Evolutionary conservation across 2,888 invertebrate genomes (phyloP), one percentile per base, ranked within the genome.

Genomic region (Drosophila sordidula): DNA sequence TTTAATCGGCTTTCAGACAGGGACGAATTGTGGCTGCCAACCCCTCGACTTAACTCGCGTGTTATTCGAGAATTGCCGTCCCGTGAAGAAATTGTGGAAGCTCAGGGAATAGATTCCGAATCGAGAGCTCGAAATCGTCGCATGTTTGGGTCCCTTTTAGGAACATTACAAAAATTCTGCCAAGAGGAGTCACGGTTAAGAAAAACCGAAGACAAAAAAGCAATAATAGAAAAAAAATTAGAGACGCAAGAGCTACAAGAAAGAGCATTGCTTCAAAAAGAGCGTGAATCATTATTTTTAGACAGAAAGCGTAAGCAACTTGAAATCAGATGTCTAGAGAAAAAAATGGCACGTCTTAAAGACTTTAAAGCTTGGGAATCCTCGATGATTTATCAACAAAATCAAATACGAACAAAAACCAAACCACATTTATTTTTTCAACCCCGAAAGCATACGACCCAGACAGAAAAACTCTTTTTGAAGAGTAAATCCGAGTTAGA

Each of bases 61-160:
- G 96, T 98, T 47, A 96, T 96, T 74, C 94, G 96, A 76, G 98
- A 98, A 91, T 92, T 96, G 49, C 97, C 98, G n/a, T 96, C 97
- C 16, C 93, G 97, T 32, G 95, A 96, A 90, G 96, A 96, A 90
- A 96, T 96, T 32, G 93, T 95, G 75, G 95, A 95, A 69, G 97
- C 96, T 47, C 98, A 97, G 92, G 96, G 95, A 49, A 94, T 94
- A 8, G 98, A 98, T 91, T 96, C 96, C 75, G 95, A 96, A 88
- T 97, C 95, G 16, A 93, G 95, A 67, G 96, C 94, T 25, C 94
- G 99, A 76, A 99, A 99, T 92, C 94, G 96, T 72, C 94, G 99
- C 62, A 99, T 99, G 96, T 99, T 99, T 93, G 98, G 99, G 8
- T 96, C 98, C 18, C 93, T 99, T 44, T 93, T 99, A 56, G 99